Conservation (phyloP, 2,113 vertebrate genomes). For the Sitta europaea region DNA sequence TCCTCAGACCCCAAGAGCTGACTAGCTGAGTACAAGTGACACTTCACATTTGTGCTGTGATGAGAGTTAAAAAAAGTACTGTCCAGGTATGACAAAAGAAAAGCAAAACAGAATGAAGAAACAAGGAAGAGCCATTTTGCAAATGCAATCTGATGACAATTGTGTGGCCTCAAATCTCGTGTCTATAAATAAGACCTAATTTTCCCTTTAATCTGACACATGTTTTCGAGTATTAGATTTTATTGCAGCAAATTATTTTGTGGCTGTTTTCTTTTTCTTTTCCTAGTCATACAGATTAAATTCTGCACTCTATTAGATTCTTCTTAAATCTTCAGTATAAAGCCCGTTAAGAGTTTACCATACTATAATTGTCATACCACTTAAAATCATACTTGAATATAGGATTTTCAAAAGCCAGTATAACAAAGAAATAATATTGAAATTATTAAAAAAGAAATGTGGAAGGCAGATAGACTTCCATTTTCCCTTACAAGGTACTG, state of each 20-base stretch:
- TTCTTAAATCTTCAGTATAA: not conserved
- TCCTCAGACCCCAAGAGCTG: not conserved
- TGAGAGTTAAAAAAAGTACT: not conserved
- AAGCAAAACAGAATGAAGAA: not conserved
- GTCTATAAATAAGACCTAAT: not conserved
- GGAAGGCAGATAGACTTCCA: not conserved
- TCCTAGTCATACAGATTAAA: not conserved
- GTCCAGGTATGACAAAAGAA: not conserved
- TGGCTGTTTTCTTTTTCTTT: not conserved
- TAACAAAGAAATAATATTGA: not conserved
- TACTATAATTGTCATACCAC: not conserved
- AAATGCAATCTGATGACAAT: not conserved
- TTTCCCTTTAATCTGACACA: not conserved
- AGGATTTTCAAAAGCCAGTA: not conserved
- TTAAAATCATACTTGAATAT: not conserved
- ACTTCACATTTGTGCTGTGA: not conserved
- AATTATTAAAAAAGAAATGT: not conserved
- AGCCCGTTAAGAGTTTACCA: not conserved
- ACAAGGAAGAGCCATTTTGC: not conserved
- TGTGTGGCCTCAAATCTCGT: not conserved
- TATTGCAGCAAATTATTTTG: not conserved
- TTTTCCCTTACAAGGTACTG: not conserved
- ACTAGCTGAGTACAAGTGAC: not conserved
- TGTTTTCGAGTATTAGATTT: not conserved
- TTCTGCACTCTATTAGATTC: not conserved